Evolutionary conservation across 2,888 invertebrate species (phyloP).

Genomic region (Bibio marci): DNA sequence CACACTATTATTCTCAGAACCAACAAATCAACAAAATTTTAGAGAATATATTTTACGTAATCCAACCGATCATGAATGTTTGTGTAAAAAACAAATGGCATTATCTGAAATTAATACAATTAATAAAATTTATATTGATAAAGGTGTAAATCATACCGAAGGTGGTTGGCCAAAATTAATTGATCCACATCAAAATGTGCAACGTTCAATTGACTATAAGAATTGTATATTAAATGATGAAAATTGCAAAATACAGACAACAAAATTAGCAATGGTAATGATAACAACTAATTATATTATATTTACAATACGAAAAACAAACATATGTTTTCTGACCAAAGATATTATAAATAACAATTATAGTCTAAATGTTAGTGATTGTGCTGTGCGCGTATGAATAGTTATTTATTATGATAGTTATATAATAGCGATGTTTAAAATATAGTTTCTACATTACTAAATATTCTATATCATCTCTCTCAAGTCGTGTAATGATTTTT

Average conservation of each 20-base stretch:
- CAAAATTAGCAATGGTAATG: slow-evolving; percentile 10
- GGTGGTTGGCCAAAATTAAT: slow-evolving; percentile 76
- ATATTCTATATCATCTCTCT: too few relatives aligned
- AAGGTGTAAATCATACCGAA: slow-evolving; percentile 55
- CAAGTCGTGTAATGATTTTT: too few relatives aligned
- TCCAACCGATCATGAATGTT: slow-evolving; percentile 39
- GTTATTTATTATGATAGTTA: too few relatives aligned
- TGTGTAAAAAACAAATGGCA: slow-evolving; percentile 34
- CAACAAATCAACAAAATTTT: slow-evolving; percentile 34
- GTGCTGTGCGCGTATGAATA: too few relatives aligned
- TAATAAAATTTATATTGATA: slow-evolving; percentile 19
- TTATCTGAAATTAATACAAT: slow-evolving; percentile 20
- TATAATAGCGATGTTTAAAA: too few relatives aligned
- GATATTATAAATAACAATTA: too few relatives aligned
- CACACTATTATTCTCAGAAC: slow-evolving; percentile 42
- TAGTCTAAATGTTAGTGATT: too few relatives aligned
- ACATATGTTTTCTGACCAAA: too few relatives aligned
- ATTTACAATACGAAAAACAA: too few relatives aligned
- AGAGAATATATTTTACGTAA: slow-evolving; percentile 37
- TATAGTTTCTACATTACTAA: too few relatives aligned
- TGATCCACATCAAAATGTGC: slow-evolving; percentile 46
- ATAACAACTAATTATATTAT: too few relatives aligned
- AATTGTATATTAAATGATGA: slow-evolving; percentile 71
- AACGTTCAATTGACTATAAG: slow-evolving; percentile 44
- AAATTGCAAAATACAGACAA: slow-evolving; percentile 36